Evolutionary conservation across 2,113 vertebrate genomes (phyloP).

Genomic region (Notarius lentiginosus): DNA sequence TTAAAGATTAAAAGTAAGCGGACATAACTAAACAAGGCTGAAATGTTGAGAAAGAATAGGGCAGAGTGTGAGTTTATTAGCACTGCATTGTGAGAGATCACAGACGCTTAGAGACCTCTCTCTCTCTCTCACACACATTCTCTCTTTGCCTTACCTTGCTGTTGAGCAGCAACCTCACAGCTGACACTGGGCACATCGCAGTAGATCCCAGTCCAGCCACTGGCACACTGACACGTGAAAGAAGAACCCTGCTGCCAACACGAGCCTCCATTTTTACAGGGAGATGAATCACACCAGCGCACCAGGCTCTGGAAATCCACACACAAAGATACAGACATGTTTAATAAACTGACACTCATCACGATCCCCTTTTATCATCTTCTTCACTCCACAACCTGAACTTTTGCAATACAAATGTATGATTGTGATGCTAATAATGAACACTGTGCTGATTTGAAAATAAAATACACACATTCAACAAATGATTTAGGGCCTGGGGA

Average conservation of each 20-base stretch:
- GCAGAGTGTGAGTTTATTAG: neutral
- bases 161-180: constrained; percentile 90
- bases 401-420: neutral
- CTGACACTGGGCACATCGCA: constrained; percentile 94
- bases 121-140: neutral
- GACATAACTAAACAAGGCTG: too few species aligned
- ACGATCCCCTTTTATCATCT: neutral
- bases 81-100: neutral
- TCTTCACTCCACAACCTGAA: neutral
- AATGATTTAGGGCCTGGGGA: neutral
- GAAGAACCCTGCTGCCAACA: constrained; percentile 88
- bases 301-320: constrained; percentile 80
- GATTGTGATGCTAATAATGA: neutral
- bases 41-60: neutral
- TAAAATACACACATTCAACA: neutral
- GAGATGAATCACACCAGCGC: constrained; percentile 89
- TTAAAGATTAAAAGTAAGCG: too few species aligned
- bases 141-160: constrained; percentile 76
- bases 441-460: neutral
- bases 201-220: constrained; percentile 89
- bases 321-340: neutral
- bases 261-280: constrained; percentile 89
- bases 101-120: neutral
- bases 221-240: constrained; percentile 87
- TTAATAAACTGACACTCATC: neutral